Evolutionary conservation across 2,113 vertebrate species (phyloP).

Genomic region (Dasyprocta punctata): DNA sequence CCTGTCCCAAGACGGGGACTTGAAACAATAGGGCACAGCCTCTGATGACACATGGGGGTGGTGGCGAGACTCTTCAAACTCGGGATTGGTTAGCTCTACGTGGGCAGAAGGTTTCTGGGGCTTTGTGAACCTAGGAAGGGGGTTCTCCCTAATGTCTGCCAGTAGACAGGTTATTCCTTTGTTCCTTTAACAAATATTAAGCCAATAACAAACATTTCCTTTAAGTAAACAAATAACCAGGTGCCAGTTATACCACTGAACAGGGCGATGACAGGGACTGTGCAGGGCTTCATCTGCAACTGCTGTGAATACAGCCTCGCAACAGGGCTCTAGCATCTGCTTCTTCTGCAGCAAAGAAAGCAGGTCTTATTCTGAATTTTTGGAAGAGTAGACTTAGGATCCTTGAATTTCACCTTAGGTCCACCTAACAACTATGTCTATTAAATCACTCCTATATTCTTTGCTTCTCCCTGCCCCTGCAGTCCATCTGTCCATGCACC

Average conservation of each 20-base stretch:
- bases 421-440: background rate
- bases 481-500: background rate
- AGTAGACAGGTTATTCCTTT: background rate
- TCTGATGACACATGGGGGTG: background rate
- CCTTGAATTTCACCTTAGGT: constrained; percentile 2
- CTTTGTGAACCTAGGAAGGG: constrained; percentile 13
- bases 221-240: constrained; percentile 49
- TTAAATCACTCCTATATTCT: background rate
- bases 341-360: constrained; percentile 40
- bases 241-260: background rate
- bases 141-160: background rate
- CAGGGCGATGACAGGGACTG: background rate
- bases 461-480: background rate
- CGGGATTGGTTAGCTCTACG: background rate
- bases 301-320: background rate
- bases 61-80: background rate
- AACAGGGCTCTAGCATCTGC: background rate
- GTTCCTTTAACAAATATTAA: constrained; percentile 29
- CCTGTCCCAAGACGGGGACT: constrained; percentile 36
- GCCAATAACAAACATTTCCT: background rate
- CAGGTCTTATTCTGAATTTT: background rate
- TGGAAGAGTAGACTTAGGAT: background rate
- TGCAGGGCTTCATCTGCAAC: background rate
- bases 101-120: background rate
- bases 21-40: background rate